These are phyloP conservation scores for Phenacoccus solenopsis DNA, from an alignment of 1,140 invertebrate species.

Conservation along the genomic window DNA sequence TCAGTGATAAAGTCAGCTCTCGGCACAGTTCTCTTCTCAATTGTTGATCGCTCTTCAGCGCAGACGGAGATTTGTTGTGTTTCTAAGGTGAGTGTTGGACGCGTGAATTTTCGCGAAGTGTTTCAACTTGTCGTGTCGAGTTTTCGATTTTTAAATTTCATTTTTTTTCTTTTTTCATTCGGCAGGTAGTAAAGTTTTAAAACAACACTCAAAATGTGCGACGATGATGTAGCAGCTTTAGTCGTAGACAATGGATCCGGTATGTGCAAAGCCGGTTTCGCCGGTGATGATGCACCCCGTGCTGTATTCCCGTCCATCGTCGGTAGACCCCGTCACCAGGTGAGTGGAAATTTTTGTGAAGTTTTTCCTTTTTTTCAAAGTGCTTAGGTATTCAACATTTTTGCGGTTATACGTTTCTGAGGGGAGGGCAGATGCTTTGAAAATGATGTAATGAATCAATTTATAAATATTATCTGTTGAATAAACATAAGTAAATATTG, in stretches of 20 bases:
- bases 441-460: no score
- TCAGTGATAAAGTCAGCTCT: constrained; percentile 22
- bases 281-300: constrained; percentile 75
- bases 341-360: constrained; percentile 28
- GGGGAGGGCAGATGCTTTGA: no score
- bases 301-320: constrained; percentile 83
- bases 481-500: no score
- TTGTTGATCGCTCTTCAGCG: constrained; percentile 22
- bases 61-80: constrained; percentile 23
- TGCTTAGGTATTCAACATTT: no score
- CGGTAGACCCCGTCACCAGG: constrained; percentile 66
- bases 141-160: no score
- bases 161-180: neutral
- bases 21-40: constrained; percentile 18
- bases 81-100: constrained; percentile 17
- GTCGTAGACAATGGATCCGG: constrained; percentile 83
- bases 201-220: constrained; percentile 53
- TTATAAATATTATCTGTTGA: no score
- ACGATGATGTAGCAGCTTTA: constrained; percentile 75
- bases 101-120: neutral
- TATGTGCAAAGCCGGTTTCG: constrained; percentile 85
- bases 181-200: neutral
- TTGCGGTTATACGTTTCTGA: no score
- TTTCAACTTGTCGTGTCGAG: no score
- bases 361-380: neutral